phyloP scores from a whole-genome alignment of 2,888 invertebrate genomes.

The Ornithoptera priamus region DNA sequence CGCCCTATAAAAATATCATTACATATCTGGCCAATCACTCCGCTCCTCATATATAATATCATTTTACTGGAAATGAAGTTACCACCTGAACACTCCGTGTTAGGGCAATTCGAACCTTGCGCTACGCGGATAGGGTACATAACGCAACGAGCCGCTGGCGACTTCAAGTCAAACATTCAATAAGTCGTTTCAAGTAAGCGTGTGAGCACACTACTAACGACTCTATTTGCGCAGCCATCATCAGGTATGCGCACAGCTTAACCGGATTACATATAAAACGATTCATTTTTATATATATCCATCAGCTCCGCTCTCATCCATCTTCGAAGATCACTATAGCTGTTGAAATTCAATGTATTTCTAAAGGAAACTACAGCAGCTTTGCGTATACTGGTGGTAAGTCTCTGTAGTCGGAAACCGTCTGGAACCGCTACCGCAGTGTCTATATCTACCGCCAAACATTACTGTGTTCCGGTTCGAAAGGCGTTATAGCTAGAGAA shows the following conservation, averaged over 20 bases:
- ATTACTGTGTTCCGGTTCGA: too few relatives aligned
- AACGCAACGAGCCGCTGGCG: background rate
- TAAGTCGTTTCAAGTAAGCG: background rate
- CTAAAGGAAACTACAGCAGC: too few relatives aligned
- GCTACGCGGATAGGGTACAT: background rate
- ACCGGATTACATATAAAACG: background rate
- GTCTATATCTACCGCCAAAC: too few relatives aligned
- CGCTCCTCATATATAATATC: slow-evolving; percentile 2
- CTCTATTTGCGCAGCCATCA: background rate
- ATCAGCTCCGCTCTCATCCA: background rate
- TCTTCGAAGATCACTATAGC: background rate
- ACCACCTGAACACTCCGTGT: background rate
- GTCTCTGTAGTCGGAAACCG: too few relatives aligned
- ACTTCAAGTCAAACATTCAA: background rate
- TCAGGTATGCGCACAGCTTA: background rate
- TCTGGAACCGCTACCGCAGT: too few relatives aligned
- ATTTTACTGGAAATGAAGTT: slow-evolving; percentile 1
- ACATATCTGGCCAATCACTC: background rate
- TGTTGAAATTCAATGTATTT: too few relatives aligned
- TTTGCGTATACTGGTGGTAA: too few relatives aligned
- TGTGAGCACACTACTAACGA: background rate
- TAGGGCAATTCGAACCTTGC: background rate
- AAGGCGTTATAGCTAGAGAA: too few relatives aligned
- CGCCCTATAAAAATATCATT: background rate
- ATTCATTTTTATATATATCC: background rate